phyloP scores from a whole-genome alignment of 2,888 invertebrate species.

The Dugesia japonica region DNA sequence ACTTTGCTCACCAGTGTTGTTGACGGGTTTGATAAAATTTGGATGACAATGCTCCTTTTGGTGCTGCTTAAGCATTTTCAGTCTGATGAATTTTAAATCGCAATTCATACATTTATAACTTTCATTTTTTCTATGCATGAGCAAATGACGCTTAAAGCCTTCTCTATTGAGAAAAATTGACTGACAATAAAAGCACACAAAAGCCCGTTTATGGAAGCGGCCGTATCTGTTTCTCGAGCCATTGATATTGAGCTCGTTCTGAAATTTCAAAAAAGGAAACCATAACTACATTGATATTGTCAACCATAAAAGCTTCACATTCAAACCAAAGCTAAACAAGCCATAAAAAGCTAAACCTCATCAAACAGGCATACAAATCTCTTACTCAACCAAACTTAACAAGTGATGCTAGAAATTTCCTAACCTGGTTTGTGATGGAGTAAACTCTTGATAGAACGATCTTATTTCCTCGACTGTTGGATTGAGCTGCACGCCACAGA shows the following conservation, averaged over 20 bases:
- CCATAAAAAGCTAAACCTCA: slow-evolving; percentile 14
- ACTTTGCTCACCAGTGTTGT: not conserved
- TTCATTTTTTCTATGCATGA: slow-evolving; percentile 9
- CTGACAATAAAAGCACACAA: slow-evolving; percentile 9
- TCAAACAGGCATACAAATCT: not conserved
- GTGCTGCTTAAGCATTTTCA: slow-evolving; percentile 20
- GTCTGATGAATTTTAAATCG: slow-evolving; percentile 8
- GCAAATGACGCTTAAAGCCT: slow-evolving; percentile 10
- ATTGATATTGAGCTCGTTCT: slow-evolving; percentile 16
- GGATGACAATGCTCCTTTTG: slow-evolving; percentile 14
- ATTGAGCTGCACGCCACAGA: slow-evolving; percentile 20
- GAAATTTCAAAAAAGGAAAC: not conserved
- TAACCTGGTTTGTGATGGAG: slow-evolving; percentile 20
- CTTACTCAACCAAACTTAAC: slow-evolving; percentile 13
- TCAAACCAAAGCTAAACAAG: not conserved
- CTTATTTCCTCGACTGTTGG: slow-evolving; percentile 16
- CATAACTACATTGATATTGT: not conserved
- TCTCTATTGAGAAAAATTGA: slow-evolving; percentile 6
- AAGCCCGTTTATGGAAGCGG: slow-evolving; percentile 20
- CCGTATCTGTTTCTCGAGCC: not conserved
- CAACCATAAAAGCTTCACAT: not conserved
- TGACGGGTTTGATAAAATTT: not conserved
- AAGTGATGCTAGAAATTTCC: slow-evolving; percentile 16
- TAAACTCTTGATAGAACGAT: slow-evolving; percentile 20
- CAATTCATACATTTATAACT: not conserved